Evolutionary conservation across 2,888 invertebrate species (phyloP).

Genomic region (Euphydryas editha): DNA sequence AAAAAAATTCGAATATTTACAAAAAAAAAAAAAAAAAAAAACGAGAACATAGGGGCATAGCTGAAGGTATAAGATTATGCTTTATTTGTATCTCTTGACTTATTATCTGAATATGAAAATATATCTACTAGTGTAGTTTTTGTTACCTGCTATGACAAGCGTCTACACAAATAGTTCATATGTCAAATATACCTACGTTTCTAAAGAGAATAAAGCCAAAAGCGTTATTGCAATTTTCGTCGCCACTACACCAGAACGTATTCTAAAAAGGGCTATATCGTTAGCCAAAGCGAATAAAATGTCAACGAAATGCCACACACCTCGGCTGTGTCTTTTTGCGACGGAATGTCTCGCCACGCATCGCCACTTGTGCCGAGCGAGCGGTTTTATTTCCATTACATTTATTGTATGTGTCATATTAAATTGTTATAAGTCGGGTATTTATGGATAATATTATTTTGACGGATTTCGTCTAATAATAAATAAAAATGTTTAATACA

Average conservation of each 20-base stretch:
- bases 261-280: slow-evolving; percentile 22
- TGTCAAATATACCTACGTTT: no score
- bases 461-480: neutral
- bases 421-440: neutral
- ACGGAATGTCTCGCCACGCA: slow-evolving; percentile 33
- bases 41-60: no score
- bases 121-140: no score
- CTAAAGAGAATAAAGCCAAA: neutral
- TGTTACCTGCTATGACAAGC: no score
- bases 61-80: no score
- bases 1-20: no score
- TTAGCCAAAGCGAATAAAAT: slow-evolving; percentile 34
- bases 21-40: no score
- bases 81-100: no score
- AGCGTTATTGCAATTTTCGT: neutral
- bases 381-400: slow-evolving; percentile 27
- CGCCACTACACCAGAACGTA: neutral
- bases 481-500: no score
- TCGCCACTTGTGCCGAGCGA: slow-evolving; percentile 27
- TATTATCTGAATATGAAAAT: no score
- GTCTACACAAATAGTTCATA: no score
- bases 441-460: neutral
- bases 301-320: slow-evolving; percentile 32
- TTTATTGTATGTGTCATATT: slow-evolving; percentile 7
- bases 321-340: slow-evolving; percentile 31